These are phyloP conservation scores for Drosophila prostipennis DNA, from an alignment of 2,888 invertebrate genomes.

Conservation along the genomic window DNA sequence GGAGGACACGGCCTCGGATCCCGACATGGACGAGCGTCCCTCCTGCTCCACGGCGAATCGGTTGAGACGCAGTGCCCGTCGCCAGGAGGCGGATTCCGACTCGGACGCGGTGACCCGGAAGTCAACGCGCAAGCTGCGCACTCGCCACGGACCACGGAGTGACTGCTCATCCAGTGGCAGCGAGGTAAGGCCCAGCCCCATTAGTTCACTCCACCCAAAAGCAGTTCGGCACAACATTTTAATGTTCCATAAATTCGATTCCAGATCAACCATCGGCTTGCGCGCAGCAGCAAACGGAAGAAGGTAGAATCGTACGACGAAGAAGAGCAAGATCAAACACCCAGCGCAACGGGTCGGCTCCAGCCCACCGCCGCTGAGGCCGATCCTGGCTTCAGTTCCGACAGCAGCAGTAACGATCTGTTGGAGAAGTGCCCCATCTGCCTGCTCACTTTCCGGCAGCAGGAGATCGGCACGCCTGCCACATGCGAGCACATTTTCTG, in stretches of 20 bases:
- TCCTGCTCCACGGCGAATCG: slow-evolving; percentile 58
- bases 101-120: slow-evolving; percentile 55
- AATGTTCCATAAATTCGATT: background rate
- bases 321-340: slow-evolving; percentile 43
- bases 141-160: slow-evolving; percentile 53
- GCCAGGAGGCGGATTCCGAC: slow-evolving; percentile 17
- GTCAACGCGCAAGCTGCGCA: slow-evolving; percentile 51
- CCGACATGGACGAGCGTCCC: slow-evolving; percentile 62
- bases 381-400: slow-evolving; percentile 79
- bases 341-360: slow-evolving; percentile 1
- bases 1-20: slow-evolving; percentile 64
- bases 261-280: slow-evolving; percentile 23
- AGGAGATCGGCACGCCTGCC: slow-evolving; percentile 94
- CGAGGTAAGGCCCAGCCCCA: slow-evolving; percentile 73
- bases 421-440: slow-evolving; percentile 96
- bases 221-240: too few species aligned
- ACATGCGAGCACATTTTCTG: slow-evolving; percentile 96
- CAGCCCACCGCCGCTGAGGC: slow-evolving; percentile 37
- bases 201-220: background rate
- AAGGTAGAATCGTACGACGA: slow-evolving; percentile 26
- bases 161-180: slow-evolving; percentile 74
- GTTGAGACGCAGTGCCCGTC: slow-evolving; percentile 50
- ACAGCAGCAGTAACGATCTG: slow-evolving; percentile 87
- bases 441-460: slow-evolving; percentile 89
- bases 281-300: slow-evolving; percentile 7